phyloP scores from a whole-genome alignment of 1,140 invertebrate species.

The Saccostrea glomerata region DNA sequence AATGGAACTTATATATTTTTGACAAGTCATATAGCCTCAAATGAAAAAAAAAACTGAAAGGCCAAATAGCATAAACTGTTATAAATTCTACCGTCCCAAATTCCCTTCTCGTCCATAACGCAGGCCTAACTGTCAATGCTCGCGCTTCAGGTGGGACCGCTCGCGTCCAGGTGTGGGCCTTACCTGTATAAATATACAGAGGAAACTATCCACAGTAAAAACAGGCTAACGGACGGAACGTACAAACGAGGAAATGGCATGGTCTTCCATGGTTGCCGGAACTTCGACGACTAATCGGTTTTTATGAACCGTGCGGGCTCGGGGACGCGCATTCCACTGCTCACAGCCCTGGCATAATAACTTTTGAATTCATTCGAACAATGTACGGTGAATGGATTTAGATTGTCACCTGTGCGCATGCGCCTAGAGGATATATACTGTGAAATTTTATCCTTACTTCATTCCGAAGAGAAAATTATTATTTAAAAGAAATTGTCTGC shows the following conservation, averaged over 20 bases:
- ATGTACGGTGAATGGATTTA: slow-evolving; percentile 36
- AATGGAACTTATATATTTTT: slow-evolving; percentile 16
- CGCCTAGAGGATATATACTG: slow-evolving; percentile 18
- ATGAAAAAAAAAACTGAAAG: neutral
- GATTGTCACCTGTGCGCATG: slow-evolving; percentile 34
- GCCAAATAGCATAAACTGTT: neutral
- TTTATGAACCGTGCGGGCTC: slow-evolving; percentile 20
- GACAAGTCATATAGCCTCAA: slow-evolving; percentile 23
- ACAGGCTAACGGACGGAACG: neutral
- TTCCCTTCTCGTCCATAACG: slow-evolving; percentile 7
- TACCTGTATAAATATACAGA: slow-evolving; percentile 6
- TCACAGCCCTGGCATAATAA: slow-evolving; percentile 22
- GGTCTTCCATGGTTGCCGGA: slow-evolving; percentile 5
- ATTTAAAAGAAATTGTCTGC: neutral
- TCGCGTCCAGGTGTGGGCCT: slow-evolving; percentile 16
- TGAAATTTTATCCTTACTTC: slow-evolving; percentile 19
- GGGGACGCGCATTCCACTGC: slow-evolving; percentile 30
- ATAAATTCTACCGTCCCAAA: slow-evolving; percentile 22
- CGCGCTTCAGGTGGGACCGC: slow-evolving; percentile 17
- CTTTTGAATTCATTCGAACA: slow-evolving; percentile 38
- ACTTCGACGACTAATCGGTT: slow-evolving; percentile 19
- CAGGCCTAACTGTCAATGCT: slow-evolving; percentile 26
- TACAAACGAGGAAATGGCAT: neutral
- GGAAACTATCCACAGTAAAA: neutral
- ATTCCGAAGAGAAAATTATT: neutral